A percentile compares a stretch with the other conserved stretches of the same genome.
Evolutionary conservation across 2,113 vertebrate species (phyloP).

Genomic region (Etheostoma cragini): DNA sequence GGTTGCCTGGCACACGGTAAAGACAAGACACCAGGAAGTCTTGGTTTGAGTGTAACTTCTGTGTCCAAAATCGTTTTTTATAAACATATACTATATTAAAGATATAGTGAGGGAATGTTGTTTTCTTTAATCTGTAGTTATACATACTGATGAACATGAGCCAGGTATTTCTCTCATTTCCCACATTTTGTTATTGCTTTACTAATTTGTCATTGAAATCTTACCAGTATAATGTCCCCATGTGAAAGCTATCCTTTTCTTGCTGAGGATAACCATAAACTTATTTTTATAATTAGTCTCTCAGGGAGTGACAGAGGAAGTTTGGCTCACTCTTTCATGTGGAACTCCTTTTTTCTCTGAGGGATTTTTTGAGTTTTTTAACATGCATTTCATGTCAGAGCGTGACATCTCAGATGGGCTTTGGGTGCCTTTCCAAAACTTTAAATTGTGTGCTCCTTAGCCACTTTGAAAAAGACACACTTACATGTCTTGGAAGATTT

Average conservation of each 20-base stretch:
- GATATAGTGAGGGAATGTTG: too few relatives aligned
- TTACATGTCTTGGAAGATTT: neutral
- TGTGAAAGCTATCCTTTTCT: neutral
- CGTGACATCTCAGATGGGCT: neutral
- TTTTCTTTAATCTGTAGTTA: too few relatives aligned
- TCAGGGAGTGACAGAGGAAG: neutral
- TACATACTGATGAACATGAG: too few relatives aligned
- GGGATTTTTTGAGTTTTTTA: neutral
- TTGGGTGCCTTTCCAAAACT: neutral
- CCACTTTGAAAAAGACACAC: neutral
- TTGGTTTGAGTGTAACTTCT: too few relatives aligned
- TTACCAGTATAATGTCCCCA: neutral
- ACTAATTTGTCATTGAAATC: neutral
- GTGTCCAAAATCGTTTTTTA: too few relatives aligned
- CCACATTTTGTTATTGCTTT: neutral
- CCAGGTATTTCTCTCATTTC: too few relatives aligned
- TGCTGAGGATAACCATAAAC: neutral
- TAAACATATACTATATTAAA: too few relatives aligned
- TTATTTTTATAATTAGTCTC: constrained; percentile 8
- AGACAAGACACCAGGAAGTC: too few relatives aligned
- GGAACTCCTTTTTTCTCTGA: neutral
- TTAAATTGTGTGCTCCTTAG: neutral
- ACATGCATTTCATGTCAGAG: neutral
- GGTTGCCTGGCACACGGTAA: too few relatives aligned
- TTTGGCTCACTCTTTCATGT: neutral